Evolutionary conservation across 1,140 invertebrate species (phyloP), one percentile per base, ranked within the genome.

Genomic region (Saccostrea cuccullata): DNA sequence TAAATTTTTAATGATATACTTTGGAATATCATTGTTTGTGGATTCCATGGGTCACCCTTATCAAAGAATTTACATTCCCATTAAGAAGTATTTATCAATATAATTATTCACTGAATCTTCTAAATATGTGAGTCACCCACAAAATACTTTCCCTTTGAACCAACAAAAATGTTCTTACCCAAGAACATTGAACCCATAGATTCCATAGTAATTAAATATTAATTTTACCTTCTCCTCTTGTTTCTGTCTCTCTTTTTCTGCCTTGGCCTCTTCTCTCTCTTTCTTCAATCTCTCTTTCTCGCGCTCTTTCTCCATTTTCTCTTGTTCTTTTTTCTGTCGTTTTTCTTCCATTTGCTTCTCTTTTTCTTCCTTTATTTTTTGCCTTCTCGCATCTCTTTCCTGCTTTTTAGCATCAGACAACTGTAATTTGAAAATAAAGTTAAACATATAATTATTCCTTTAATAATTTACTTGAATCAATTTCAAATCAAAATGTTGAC

Each of bases 361-460:
- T 77, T 88, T 91, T 67, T 91, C 90, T 85, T 89, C 89, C 23
- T 89, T 84, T 30, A 84, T 26, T 87, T 84, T 86, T 82, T 90
- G 86, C 64, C 85, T 73, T n/a, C 36, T n/a, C 9, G 77, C 82
- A 26, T 89, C 86, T 86, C 86, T 87, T 85, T 89, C 88, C 83
- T 85, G 87, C 55, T 6, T n/a, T 77, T 90, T 87, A 82, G 88
- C 88, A n/a, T 83, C 88, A 84, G 88, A 87, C 8, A 89, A 56
- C 88, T 89, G 55, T 11, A 64, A 64, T 64, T 64, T 64, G 58
- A 60, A 60, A 60, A 13, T 60, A 17, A 56, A 58, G 26, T 64
- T 6, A 64, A 20, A 64, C 17, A 64, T 11, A 30, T 77, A 4
- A 77, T 77, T 36, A 15, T 77, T 36, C 5, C 23, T 77, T 30